Base-by-base conservation (phyloP, 1,140 invertebrate genomes). In the Drosophila grimshawi region DNA sequence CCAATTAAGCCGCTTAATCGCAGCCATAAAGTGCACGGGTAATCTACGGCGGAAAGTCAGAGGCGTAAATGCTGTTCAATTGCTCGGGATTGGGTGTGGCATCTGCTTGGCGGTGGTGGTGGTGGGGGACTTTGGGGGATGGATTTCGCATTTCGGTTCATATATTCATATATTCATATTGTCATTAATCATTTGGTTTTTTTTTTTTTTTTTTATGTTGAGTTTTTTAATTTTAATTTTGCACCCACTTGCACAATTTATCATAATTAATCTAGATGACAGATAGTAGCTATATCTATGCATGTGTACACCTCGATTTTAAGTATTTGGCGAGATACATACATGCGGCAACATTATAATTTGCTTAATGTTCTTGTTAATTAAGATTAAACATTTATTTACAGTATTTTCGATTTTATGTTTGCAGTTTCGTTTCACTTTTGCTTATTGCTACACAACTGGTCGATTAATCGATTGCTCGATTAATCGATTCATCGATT, bases 361-460 rank as follows among this genome's bases (percentile, higher is more conserved):
- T 68, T 81, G 64, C 8, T 7, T 39, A 39, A 39, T 39, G 37
- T 10, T 43, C 10, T n/a, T 43, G 39, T 80, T 90, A 78, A 89
- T 89, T 90, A 81, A 86, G 81, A 74, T 90, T 86, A 90, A 86
- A 76, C 82, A 86, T 90, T 82, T 86, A 90, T 86, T 81, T 90
- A 90, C 86, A 90, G 43, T 60, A 46, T 49, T 78, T 80, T 72
- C 51, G 73, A 57, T 81, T 80, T 79, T 11, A 73, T 59, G 57
- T 56, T 73, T 77, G 63, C 63, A 48, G 37, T 68, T 81, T 83
- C 70, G 74, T 76, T 85, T 78, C 56, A 61, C 37, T 71, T 76
- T 45, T 53, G 37, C 69, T 61, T 73, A 71, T 72, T 60, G 59
- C 45, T 68, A 76, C 11, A 49, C 62, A 57, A 75, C 49, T 60